These are phyloP conservation scores for Myotis brandtii DNA, from an alignment of 2,113 vertebrate species.

Conservation along the genomic window DNA sequence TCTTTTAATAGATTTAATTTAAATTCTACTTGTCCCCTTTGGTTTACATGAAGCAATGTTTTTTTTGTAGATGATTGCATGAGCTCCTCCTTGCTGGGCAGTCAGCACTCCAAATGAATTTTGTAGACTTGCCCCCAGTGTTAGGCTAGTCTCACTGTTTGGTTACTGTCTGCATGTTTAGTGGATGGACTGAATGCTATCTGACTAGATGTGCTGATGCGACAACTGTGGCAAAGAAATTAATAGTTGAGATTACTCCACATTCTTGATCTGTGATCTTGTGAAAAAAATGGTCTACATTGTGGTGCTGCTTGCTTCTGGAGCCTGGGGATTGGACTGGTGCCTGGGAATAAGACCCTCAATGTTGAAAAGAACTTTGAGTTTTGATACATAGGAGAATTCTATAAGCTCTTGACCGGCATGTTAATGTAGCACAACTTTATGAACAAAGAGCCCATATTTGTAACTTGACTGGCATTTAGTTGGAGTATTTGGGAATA, in stretches of 20 bases:
- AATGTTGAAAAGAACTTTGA: background rate
- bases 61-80: background rate
- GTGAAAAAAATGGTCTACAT: background rate
- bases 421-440: background rate
- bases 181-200: background rate
- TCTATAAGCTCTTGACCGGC: background rate
- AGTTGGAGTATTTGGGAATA: background rate
- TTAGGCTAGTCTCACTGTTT: background rate
- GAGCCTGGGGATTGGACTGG: background rate
- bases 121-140: background rate
- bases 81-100: background rate
- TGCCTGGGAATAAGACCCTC: background rate
- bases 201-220: background rate
- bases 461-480: background rate
- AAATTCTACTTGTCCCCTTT: background rate
- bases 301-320: background rate
- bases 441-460: background rate
- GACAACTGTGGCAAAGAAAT: background rate
- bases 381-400: background rate
- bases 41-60: background rate
- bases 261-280: background rate
- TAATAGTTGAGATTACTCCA: background rate
- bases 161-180: background rate
- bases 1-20: background rate
- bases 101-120: background rate